Evolutionary conservation across 2,113 vertebrate genomes (phyloP), one percentile per base, ranked within the genome.

Genomic region (Larimichthys crocea): DNA sequence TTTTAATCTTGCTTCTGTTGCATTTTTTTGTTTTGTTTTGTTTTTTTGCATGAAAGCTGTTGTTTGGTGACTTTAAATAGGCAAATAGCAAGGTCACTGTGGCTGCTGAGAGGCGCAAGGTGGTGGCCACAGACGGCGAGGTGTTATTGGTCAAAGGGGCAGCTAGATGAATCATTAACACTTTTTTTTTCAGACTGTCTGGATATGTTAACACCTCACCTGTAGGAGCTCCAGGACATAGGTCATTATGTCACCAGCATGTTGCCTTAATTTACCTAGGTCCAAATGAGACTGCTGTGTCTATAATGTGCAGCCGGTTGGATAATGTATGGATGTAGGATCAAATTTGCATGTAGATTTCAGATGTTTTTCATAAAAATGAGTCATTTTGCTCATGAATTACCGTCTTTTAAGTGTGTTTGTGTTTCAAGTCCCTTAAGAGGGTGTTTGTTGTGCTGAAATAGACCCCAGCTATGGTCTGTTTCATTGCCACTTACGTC

Each of bases 1-100:
- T 84, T 83, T 63, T 78, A 60, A 73, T 73, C 68, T 49, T 24
- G 11, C 72, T 17, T 69, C 50, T 77, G 48, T 59, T 62, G 61
- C 26, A 42, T 62, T 63, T 62, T 40, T 35, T 35, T 35, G 31
- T 35, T 35, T 53, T 26, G n/a, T 52, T 52, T 52, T 50, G 17
- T 11, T 53, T 79, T 35, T 46, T 55, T 62, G 16, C 19, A 29
- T 26, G 19, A 19, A 67, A 65, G 19, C 40, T 60, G n/a, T 67
- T 61, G n/a, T 67, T 78, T 48, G 20, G 20, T 67, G 22, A 1
- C 15, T 65, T 62, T 60, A 76, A 66, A 72, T 24, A 24, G 63
- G 61, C 52, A 70, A 79, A 80, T 46, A 53, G 61, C 55, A 53
- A 74, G 22, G 74, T 72, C 63, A 52, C 14, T 49, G 56, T 55